Evolutionary conservation across 2,113 vertebrate species (phyloP), one percentile per base, ranked within the genome.

Genomic region (Phaethornis superciliosus): DNA sequence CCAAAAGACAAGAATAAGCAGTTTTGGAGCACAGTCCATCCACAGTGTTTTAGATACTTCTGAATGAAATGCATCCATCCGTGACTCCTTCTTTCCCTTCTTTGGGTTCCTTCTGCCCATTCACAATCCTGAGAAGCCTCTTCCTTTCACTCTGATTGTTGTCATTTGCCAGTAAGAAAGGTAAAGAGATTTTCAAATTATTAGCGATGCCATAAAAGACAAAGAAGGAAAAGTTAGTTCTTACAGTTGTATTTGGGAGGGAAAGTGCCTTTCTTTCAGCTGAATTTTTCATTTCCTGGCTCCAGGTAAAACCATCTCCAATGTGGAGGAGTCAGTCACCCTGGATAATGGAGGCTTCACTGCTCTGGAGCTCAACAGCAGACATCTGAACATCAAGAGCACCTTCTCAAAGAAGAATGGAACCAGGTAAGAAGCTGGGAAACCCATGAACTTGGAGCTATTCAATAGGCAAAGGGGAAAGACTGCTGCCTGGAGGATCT

Each of bases 331-430:
- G 96, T 97, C 99, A 0, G 98, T 99, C 63, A 99, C 98, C 2
- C 96, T 99, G 97, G 99, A 99, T 95, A 99, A 99, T 0, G 99
- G 99, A 78, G 99, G 99, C 8, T 99, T 99, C 95, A 99, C 99
- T 1, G 98, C 99, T 78, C 90, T 99, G 96, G 99, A 99, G 94
- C 98, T 99, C 86, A 99, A 98, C 97, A 99, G 99, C 96, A 98
- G 99, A 54, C 98, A 99, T 9, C 97, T 99, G 85, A 99, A 98
- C 35, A 98, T 98, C 96, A 99, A 99, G 97, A 98, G 96, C 97
- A 98, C 98, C 83, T 99, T 99, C 96, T 98, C 98, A 33, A 99
- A 99, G 94, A 99, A 99, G 95, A 99, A 99, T 3, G 99, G 99
- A 52, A 98, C 98, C 65, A 99, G 99, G 99, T 99, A 93, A 89